Evolutionary conservation across 2,888 invertebrate species (phyloP).

Genomic region (Synergus gifuensis): DNA sequence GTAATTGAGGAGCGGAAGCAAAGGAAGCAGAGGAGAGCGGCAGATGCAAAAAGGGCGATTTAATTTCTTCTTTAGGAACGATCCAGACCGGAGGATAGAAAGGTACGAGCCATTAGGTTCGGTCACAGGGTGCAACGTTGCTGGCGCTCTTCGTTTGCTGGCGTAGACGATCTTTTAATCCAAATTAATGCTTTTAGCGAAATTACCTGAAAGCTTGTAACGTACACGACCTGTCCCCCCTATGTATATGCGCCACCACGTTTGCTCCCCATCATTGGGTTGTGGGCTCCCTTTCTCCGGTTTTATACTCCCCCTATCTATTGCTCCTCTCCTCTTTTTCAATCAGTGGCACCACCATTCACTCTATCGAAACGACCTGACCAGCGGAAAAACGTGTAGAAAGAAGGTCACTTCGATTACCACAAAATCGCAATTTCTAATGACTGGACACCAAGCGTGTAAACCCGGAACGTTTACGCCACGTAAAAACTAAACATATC

Average conservation of each 20-base stretch:
- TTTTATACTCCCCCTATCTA: slow-evolving; percentile 29
- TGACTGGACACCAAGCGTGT: too few species aligned
- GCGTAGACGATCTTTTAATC: slow-evolving; percentile 72
- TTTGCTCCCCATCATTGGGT: slow-evolving; percentile 15
- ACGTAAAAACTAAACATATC: too few species aligned
- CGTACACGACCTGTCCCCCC: slow-evolving; percentile 60
- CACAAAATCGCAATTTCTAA: slow-evolving; percentile 22
- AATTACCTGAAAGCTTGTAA: slow-evolving; percentile 71
- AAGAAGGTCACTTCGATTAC: slow-evolving; percentile 25
- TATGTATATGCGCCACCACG: slow-evolving; percentile 36
- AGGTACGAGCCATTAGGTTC: slow-evolving; percentile 54
- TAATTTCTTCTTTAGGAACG: slow-evolving; percentile 49
- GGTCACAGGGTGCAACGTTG: slow-evolving; percentile 54
- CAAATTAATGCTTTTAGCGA: slow-evolving; percentile 75
- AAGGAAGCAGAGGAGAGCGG: slow-evolving; percentile 38
- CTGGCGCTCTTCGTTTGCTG: slow-evolving; percentile 60
- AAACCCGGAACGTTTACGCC: too few species aligned
- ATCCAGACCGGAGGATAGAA: slow-evolving; percentile 46
- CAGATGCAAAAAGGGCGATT: slow-evolving; percentile 54
- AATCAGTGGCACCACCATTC: slow-evolving; percentile 19
- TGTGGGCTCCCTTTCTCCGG: slow-evolving; percentile 13
- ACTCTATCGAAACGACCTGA: slow-evolving; percentile 12
- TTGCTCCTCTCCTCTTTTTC: slow-evolving; percentile 24
- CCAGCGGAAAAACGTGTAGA: not conserved
- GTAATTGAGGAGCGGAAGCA: slow-evolving; percentile 20